Percentiles rank a stretch among this genome's conserved stretches.
Conservation (phyloP, 2,113 vertebrate species). For the Epinephelus cyanopodus region DNA sequence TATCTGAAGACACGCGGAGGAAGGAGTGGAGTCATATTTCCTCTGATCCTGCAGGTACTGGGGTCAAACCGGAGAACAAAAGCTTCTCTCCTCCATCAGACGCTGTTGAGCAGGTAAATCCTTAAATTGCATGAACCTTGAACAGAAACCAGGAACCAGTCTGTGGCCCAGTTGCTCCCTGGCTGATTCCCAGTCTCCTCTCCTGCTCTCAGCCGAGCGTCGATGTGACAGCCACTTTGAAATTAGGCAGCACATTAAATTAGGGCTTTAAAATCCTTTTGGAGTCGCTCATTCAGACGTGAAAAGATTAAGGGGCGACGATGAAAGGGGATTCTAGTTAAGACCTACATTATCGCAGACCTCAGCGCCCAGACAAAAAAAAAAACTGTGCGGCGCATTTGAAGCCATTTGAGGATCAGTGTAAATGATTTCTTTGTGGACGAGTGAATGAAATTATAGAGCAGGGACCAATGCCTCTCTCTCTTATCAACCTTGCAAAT, state of each 20-base stretch:
- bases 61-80: constrained; percentile 3
- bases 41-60: background rate
- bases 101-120: constrained; percentile 41
- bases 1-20: background rate
- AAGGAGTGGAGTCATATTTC: background rate
- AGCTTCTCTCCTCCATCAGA: background rate
- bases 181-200: constrained; percentile 44
- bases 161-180: constrained; percentile 16
- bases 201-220: constrained; percentile 48
- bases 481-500: constrained; percentile 63
- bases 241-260: constrained; percentile 82
- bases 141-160: constrained; percentile 39
- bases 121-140: constrained; percentile 22
- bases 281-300: constrained; percentile 80
- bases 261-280: constrained; percentile 79
- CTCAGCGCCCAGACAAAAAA: constrained; percentile 48
- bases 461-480: constrained; percentile 33
- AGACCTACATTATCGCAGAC: constrained; percentile 74
- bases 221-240: constrained; percentile 77
- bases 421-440: constrained; percentile 77
- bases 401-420: constrained; percentile 67
- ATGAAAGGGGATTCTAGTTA: constrained; percentile 80
- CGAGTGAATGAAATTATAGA: constrained; percentile 74
- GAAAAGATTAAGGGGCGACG: constrained; percentile 77
- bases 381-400: constrained; percentile 58